Percentiles rank a stretch among this genome's conserved stretches.
Evolutionary conservation across 2,888 invertebrate genomes (phyloP).

Genomic region (Rhagonycha lutea): DNA sequence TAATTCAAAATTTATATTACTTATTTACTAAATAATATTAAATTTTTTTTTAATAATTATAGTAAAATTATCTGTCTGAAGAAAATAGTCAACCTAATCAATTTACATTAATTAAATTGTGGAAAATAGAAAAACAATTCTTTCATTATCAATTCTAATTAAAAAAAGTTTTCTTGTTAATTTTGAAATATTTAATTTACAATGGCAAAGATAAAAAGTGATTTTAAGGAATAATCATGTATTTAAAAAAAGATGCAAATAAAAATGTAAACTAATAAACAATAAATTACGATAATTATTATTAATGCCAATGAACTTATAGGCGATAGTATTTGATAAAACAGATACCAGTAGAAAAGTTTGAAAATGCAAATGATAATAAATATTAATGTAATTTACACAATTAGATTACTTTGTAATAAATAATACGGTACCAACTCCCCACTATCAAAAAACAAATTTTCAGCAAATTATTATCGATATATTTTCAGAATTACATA

Average conservation of each 20-base stretch:
- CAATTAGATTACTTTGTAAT: neutral
- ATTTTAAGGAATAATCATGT: neutral
- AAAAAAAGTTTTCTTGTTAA: neutral
- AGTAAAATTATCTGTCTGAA: neutral
- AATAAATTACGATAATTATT: conserved; percentile 11
- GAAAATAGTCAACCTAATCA: neutral
- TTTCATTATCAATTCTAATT: neutral
- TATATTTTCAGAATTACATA: neutral
- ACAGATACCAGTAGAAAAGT: neutral
- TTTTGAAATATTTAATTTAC: neutral
- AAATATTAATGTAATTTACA: neutral
- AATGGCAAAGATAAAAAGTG: neutral
- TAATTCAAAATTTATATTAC: too few species aligned
- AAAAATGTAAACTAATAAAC: conserved; percentile 8
- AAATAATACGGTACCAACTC: neutral
- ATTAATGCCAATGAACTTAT: conserved; percentile 28
- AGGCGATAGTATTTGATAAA: conserved; percentile 14
- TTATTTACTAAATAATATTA: too few species aligned
- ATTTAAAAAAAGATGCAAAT: neutral
- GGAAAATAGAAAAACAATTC: neutral
- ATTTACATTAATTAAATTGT: neutral
- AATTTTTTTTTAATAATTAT: neutral
- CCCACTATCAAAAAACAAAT: neutral
- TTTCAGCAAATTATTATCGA: neutral
- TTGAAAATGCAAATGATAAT: neutral